Evolutionary conservation across 1,140 invertebrate species (phyloP).

Genomic region (fruit fly (Drosophila melanogaster)): Release_6_plus_ISO1_MT NT_037436.4:18176501-18177000

Average conservation of each 20-base stretch:
- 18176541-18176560: constrained; percentile 58
- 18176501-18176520: constrained; percentile 70
- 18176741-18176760: constrained; percentile 57
- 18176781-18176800: constrained; percentile 76
- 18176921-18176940: constrained; percentile 31
- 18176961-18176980: constrained; percentile 48
- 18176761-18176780: constrained; percentile 29
- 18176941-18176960: constrained; percentile 22
- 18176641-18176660: constrained; percentile 78
- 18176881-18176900: constrained; percentile 14
- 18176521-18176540: constrained; percentile 53
- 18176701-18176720: constrained; percentile 61
- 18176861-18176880: constrained; percentile 49
- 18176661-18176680: constrained; percentile 55
- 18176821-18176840: constrained; percentile 39
- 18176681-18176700: constrained; percentile 69
- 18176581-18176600: constrained; percentile 70
- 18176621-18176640: constrained; percentile 60
- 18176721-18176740: constrained; percentile 60
- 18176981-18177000: constrained; percentile 8
- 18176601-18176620: constrained; percentile 69
- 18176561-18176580: constrained; percentile 79
- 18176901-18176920: constrained; percentile 42
- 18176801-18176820: constrained; percentile 69
- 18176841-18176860: constrained; percentile 23